These are phyloP conservation scores for Meriones unguiculatus DNA, from an alignment of 2,113 vertebrate genomes.

Conservation along the genomic window DNA sequence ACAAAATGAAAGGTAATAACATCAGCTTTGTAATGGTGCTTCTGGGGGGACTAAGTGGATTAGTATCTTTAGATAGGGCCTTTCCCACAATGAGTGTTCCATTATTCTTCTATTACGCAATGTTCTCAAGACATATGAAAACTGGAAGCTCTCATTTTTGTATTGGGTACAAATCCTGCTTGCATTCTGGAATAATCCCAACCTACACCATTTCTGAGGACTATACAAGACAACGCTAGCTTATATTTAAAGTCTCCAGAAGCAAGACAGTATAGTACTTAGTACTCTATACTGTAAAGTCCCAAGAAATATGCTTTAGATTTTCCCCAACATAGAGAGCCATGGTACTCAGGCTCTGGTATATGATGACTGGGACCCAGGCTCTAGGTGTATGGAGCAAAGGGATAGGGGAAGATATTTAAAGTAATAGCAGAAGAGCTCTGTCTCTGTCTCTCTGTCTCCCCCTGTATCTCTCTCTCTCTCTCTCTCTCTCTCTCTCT, in stretches of 20 bases:
- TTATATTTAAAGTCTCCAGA: conserved; percentile 23
- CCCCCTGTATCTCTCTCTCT: neutral
- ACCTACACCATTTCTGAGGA: neutral
- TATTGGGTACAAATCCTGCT: neutral
- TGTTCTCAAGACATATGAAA: neutral
- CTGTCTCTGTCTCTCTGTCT: neutral
- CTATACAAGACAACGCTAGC: neutral
- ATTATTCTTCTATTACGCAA: conserved; percentile 20
- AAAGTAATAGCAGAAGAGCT: neutral
- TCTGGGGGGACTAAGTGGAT: neutral
- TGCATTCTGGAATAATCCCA: conserved; percentile 2
- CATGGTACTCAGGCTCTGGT: neutral
- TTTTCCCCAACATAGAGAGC: neutral
- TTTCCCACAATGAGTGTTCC: neutral
- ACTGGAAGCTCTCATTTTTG: neutral
- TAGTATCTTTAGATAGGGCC: conserved; percentile 25
- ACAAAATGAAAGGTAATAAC: neutral
- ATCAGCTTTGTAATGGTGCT: neutral
- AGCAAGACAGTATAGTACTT: neutral
- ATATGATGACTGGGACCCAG: neutral
- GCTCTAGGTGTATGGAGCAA: neutral
- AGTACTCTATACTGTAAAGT: neutral
- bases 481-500: neutral
- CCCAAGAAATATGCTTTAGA: neutral
- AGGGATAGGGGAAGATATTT: neutral